Percentiles rank a stretch among this genome's conserved stretches.
These are phyloP conservation scores for Sebastiscus albofasciatus DNA, from an alignment of 2,797 vertebrate species.

Conservation along the genomic window DNA sequence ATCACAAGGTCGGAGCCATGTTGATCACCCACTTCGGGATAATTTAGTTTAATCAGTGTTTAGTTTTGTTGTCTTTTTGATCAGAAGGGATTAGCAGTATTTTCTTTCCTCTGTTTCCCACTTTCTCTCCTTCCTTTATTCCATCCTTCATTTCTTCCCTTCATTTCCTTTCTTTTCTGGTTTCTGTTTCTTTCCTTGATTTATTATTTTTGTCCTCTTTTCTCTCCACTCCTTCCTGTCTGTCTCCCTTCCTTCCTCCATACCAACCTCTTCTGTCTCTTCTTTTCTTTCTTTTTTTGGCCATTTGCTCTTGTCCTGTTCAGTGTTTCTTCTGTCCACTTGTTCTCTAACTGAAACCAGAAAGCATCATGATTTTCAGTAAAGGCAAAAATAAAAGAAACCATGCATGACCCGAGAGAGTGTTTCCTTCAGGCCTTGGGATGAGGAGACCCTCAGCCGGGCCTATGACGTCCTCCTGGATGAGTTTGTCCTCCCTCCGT, in stretches of 20 bases:
- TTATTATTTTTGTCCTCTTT: background rate
- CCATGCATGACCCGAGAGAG: background rate
- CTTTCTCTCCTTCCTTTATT: background rate
- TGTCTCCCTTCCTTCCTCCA: background rate
- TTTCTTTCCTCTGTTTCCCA: background rate
- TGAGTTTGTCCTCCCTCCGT: constrained; percentile 81
- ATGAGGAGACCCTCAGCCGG: constrained; percentile 81
- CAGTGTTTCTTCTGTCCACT: background rate
- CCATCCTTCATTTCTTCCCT: background rate
- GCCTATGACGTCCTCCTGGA: constrained; percentile 86
- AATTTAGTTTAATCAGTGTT: background rate
- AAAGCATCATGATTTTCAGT: background rate
- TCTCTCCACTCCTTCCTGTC: background rate
- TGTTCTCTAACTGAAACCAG: background rate
- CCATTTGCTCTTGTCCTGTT: background rate
- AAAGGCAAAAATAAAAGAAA: background rate
- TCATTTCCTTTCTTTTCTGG: background rate
- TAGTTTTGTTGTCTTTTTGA: background rate
- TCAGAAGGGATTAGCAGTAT: background rate
- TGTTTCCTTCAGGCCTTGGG: constrained; percentile 83
- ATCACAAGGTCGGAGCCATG: constrained; percentile 74
- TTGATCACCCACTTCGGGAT: background rate
- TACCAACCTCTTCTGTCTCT: background rate
- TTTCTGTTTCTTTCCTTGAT: background rate
- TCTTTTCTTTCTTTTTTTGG: background rate